Evolutionary conservation across 2,888 invertebrate genomes (phyloP).

Genomic region (Lysandra coridon): DNA sequence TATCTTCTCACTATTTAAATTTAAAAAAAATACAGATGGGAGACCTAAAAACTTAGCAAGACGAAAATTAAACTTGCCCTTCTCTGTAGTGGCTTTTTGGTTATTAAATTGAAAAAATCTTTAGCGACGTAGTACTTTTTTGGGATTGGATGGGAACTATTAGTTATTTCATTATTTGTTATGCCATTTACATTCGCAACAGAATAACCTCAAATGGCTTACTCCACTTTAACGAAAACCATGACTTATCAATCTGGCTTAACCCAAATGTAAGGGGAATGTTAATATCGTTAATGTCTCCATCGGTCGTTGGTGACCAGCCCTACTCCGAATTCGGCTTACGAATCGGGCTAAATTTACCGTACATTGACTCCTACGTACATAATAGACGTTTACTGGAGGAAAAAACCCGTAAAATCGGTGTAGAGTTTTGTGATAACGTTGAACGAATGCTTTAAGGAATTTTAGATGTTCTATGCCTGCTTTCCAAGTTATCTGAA

Average conservation of each 20-base stretch:
- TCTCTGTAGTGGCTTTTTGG: neutral
- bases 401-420: neutral
- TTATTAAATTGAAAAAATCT: no score
- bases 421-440: neutral
- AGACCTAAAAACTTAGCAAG: neutral
- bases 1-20: no score
- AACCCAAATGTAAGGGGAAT: slow-evolving; percentile 2
- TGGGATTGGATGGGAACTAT: no score
- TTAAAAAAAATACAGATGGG: no score
- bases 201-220: no score
- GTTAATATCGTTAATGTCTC: slow-evolving; percentile 7
- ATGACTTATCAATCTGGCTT: neutral
- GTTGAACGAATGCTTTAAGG: neutral
- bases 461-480: neutral
- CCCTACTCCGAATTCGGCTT: slow-evolving; percentile 4
- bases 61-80: neutral
- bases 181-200: no score
- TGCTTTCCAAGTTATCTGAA: no score
- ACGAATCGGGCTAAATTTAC: slow-evolving; percentile 17
- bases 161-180: no score
- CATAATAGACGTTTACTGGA: neutral
- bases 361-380: neutral
- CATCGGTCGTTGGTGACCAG: neutral
- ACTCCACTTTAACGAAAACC: neutral
- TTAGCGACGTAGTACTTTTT: no score